A percentile compares a stretch with the other conserved stretches of the same genome.
These are phyloP conservation scores for Stenurella melanura DNA, from an alignment of 2,888 invertebrate species.

Conservation along the genomic window DNA sequence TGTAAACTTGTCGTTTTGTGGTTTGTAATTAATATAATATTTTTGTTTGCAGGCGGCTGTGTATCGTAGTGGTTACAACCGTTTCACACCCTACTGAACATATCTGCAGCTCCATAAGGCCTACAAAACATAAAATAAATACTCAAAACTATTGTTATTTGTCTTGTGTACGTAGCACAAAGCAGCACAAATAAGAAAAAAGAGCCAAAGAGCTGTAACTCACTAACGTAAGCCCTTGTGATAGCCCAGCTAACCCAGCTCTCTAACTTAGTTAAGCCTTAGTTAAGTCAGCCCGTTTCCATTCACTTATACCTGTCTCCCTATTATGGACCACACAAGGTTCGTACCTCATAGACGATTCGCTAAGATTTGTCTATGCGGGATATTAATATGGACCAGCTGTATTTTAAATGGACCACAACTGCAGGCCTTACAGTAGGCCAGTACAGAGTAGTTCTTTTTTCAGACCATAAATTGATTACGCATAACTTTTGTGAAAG, in stretches of 20 bases:
- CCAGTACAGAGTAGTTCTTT: slow-evolving; percentile 35
- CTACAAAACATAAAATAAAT: slow-evolving; percentile 63
- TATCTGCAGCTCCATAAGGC: slow-evolving; percentile 71
- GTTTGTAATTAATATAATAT: background rate
- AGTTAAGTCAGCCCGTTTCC: slow-evolving; percentile 63
- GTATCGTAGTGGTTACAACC: slow-evolving; percentile 95
- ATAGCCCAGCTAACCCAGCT: slow-evolving; percentile 72
- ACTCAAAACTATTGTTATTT: slow-evolving; percentile 63
- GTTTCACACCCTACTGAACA: slow-evolving; percentile 93
- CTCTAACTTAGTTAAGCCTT: slow-evolving; percentile 68
- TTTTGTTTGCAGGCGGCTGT: slow-evolving; percentile 86
- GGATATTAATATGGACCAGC: slow-evolving; percentile 33
- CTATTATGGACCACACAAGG: slow-evolving; percentile 40
- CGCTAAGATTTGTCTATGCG: background rate
- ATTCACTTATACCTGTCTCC: slow-evolving; percentile 66
- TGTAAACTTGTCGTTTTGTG: background rate
- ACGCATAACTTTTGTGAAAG: slow-evolving; percentile 25
- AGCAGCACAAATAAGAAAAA: slow-evolving; percentile 67
- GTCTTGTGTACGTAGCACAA: slow-evolving; percentile 70
- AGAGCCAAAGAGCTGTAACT: slow-evolving; percentile 73
- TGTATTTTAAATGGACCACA: slow-evolving; percentile 45
- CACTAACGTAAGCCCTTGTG: slow-evolving; percentile 73
- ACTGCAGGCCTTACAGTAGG: slow-evolving; percentile 19
- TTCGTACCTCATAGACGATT: slow-evolving; percentile 31
- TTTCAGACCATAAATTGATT: slow-evolving; percentile 17